Evolutionary conservation across 2,797 vertebrate species (phyloP).

Genomic region (Lepidocolaptes lacrymiger): DNA sequence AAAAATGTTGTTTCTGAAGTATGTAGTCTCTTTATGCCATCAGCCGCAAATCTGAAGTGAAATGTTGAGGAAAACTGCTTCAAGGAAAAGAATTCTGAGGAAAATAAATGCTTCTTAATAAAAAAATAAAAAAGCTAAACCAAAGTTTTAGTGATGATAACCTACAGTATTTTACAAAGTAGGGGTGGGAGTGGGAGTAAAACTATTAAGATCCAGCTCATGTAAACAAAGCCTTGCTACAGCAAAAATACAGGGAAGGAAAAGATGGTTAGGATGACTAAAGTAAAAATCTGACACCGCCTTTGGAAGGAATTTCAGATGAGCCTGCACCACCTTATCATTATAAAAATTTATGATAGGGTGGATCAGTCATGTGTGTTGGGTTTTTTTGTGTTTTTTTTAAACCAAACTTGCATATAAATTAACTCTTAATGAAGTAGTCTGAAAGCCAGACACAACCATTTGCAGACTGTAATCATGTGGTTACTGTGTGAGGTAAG

Average conservation of each 20-base stretch:
- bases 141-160: conserved; percentile 16
- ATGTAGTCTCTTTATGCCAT: not conserved
- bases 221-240: conserved; percentile 47
- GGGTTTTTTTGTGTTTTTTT: not conserved
- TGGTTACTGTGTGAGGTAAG: conserved; percentile 18
- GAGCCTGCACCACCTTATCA: conserved; percentile 51
- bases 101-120: not conserved
- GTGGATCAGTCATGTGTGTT: conserved; percentile 58
- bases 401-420: conserved; percentile 62
- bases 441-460: conserved; percentile 63
- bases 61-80: not conserved
- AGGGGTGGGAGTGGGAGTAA: conserved; percentile 19
- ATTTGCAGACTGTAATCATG: conserved; percentile 52
- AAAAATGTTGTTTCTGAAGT: not conserved
- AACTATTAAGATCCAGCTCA: conserved; percentile 21
- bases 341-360: conserved; percentile 70
- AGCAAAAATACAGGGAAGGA: conserved; percentile 35
- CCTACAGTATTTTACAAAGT: conserved; percentile 7
- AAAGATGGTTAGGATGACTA: conserved; percentile 56
- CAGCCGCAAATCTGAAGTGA: not conserved
- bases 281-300: conserved; percentile 45
- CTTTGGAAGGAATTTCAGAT: conserved; percentile 51
- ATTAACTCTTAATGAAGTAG: conserved; percentile 61
- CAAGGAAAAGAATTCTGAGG: not conserved
- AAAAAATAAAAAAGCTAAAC: not conserved